A percentile compares a stretch with the other conserved stretches of the same genome.
Evolutionary conservation across 2,797 vertebrate genomes (phyloP).

Genomic region (Acanthurus tractus): DNA sequence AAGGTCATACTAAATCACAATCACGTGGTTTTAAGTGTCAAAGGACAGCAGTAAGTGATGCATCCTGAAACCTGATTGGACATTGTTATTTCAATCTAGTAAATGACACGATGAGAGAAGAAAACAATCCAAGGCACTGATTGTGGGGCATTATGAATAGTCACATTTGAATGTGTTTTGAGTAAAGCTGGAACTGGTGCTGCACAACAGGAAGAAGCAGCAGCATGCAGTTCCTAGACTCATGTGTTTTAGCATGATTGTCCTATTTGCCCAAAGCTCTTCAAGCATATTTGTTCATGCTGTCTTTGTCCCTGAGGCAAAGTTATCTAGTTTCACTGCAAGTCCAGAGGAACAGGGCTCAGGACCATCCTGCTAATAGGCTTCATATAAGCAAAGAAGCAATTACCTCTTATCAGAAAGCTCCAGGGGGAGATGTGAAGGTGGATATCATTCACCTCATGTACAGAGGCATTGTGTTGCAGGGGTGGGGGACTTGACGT

Average conservation of each 20-base stretch:
- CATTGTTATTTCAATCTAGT: background rate
- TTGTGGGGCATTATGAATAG: too few species aligned
- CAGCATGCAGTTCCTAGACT: background rate
- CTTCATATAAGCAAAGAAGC: conserved; percentile 73
- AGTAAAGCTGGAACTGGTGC: background rate
- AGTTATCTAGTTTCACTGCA: conserved; percentile 47
- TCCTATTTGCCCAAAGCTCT: background rate
- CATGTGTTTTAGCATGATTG: background rate
- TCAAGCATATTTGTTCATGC: background rate
- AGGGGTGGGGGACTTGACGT: conserved; percentile 18
- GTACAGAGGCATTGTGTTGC: conserved; percentile 38
- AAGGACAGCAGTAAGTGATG: background rate
- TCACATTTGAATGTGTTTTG: too few species aligned
- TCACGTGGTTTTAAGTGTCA: background rate
- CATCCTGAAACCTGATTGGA: too few species aligned
- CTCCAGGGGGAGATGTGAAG: conserved; percentile 52
- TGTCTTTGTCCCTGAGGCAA: conserved; percentile 30
- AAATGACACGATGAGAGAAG: background rate
- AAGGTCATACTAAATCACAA: background rate
- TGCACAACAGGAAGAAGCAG: too few species aligned
- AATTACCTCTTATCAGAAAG: conserved; percentile 74
- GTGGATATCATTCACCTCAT: conserved; percentile 55
- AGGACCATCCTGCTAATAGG: conserved; percentile 55
- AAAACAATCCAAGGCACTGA: too few species aligned
- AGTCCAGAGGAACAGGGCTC: conserved; percentile 28